phyloP scores from a whole-genome alignment of 2,113 vertebrate species.

The Leucopternis melanops region DNA sequence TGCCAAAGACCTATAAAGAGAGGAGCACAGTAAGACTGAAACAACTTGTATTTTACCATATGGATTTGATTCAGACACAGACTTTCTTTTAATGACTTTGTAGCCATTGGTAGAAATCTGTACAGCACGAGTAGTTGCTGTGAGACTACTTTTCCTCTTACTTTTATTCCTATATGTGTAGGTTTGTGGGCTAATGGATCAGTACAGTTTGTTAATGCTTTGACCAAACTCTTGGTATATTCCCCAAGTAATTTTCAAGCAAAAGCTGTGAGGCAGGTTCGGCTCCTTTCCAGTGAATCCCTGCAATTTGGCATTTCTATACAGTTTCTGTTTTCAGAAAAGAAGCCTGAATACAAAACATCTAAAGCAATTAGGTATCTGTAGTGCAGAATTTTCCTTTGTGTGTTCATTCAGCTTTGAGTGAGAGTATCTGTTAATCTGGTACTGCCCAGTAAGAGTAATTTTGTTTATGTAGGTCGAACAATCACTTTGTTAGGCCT shows the following conservation, averaged over 20 bases:
- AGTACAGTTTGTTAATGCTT: background rate
- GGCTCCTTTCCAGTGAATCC: background rate
- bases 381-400: background rate
- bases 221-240: background rate
- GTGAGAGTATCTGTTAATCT: background rate
- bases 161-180: background rate
- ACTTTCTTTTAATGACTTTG: background rate
- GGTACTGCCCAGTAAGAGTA: background rate
- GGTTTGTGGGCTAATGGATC: background rate
- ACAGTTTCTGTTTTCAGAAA: background rate
- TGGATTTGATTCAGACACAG: slow-evolving; percentile 9
- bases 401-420: background rate
- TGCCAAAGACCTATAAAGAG: background rate
- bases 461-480: background rate
- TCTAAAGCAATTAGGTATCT: background rate
- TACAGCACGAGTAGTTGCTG: background rate
- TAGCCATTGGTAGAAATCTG: background rate
- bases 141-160: background rate
- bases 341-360: background rate
- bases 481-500: background rate
- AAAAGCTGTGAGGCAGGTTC: background rate
- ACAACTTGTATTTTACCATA: background rate
- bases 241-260: background rate
- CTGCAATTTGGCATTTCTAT: background rate
- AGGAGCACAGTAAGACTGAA: background rate